Conservation (phyloP, 1,140 invertebrate genomes). For the Teleogryllus occipitalis region DNA sequence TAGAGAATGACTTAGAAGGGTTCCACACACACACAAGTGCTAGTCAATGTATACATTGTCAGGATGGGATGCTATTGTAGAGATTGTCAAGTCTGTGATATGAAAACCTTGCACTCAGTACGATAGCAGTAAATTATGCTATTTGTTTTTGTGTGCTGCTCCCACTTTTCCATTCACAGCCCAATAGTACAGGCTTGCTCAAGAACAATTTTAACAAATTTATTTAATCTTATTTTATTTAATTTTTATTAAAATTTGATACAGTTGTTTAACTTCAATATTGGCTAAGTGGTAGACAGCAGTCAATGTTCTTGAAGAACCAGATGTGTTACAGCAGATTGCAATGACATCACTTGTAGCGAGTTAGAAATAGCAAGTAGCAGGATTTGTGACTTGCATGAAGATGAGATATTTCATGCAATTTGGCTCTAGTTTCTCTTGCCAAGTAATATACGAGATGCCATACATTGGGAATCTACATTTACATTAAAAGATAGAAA, state of each 20-base stretch:
- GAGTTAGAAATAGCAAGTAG: neutral
- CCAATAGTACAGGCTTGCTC: neutral
- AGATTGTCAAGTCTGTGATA: conserved; percentile 19
- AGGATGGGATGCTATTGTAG: conserved; percentile 1
- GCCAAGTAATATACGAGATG: neutral
- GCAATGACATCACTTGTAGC: neutral
- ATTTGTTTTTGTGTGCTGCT: neutral
- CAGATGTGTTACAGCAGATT: neutral
- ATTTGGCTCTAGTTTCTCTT: neutral
- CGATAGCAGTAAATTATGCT: neutral
- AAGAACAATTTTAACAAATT: neutral
- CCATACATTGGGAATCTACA: neutral
- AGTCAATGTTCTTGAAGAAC: neutral
- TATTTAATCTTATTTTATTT: neutral
- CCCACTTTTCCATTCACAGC: neutral
- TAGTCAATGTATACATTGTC: conserved; percentile 15
- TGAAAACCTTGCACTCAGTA: conserved; percentile 1
- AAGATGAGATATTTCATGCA: neutral
- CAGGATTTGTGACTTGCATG: neutral
- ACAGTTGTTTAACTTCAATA: neutral
- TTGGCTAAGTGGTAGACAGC: neutral
- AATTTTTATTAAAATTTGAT: neutral
- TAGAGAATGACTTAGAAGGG: conserved; percentile 12
- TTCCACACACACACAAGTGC: conserved; percentile 7
- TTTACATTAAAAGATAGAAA: neutral